phyloP scores from a whole-genome alignment of 2,113 vertebrate species.

The Toxotes jaculatrix region DNA sequence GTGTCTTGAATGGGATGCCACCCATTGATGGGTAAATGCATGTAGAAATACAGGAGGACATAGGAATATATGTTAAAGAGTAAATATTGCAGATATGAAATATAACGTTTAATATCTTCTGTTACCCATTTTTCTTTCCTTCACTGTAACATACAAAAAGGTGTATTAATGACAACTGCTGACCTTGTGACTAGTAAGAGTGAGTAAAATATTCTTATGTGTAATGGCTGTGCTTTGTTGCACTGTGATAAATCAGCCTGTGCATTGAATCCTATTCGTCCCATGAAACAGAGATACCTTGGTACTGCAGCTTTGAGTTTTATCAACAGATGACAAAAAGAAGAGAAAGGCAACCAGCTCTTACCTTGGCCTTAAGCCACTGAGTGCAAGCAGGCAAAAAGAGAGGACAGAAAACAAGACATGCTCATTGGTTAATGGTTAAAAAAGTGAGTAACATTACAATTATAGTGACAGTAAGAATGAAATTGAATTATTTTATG shows the following conservation, averaged over 20 bases:
- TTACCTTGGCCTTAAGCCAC: constrained; percentile 99
- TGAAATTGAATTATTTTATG: background rate
- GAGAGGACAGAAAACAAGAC: constrained; percentile 79
- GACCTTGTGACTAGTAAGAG: background rate
- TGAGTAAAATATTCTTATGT: background rate
- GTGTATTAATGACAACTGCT: background rate
- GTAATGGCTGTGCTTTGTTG: background rate
- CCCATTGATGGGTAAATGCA: background rate
- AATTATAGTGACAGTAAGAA: constrained; percentile 28
- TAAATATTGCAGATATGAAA: background rate
- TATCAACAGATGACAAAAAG: constrained; percentile 77
- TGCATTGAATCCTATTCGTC: background rate
- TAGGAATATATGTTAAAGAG: background rate
- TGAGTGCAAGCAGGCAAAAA: constrained; percentile 79
- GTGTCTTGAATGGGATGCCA: background rate
- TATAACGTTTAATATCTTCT: background rate
- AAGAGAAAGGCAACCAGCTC: constrained; percentile 83
- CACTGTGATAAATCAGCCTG: background rate
- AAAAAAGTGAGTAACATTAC: constrained; percentile 10
- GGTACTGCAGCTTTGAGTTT: background rate
- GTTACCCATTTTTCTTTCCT: background rate
- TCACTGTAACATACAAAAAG: background rate
- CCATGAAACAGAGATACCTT: background rate
- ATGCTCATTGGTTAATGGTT: constrained; percentile 68
- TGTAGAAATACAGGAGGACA: background rate